Percentiles rank a stretch among this genome's conserved stretches.
phyloP scores from a whole-genome alignment of 2,888 invertebrate genomes.

The Trissolcus japonicus region DNA sequence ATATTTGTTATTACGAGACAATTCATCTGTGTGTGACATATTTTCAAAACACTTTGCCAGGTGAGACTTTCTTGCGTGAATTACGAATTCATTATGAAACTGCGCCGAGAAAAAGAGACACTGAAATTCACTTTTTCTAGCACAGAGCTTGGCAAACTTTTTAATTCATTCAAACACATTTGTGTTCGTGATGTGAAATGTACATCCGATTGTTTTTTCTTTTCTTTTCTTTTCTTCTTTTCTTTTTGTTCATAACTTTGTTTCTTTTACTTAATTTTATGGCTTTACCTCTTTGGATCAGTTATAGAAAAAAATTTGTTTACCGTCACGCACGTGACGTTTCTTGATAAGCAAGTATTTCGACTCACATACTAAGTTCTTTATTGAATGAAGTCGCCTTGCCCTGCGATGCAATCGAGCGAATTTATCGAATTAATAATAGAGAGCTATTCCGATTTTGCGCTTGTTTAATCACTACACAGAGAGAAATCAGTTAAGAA shows the following conservation, averaged over 20 bases:
- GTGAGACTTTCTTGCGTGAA: slow-evolving; percentile 37
- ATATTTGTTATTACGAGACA: slow-evolving; percentile 51
- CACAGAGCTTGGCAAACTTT: too few species aligned
- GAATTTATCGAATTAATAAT: slow-evolving; percentile 9
- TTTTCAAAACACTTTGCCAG: slow-evolving; percentile 25
- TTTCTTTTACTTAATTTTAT: too few species aligned
- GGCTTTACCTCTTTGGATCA: too few species aligned
- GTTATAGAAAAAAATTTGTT: too few species aligned
- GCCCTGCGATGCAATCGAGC: slow-evolving; percentile 5
- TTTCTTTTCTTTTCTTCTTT: too few species aligned
- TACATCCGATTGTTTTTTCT: too few species aligned
- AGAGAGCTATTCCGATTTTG: not conserved
- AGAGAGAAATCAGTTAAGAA: too few species aligned
- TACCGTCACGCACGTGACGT: not conserved
- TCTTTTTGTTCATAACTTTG: too few species aligned
- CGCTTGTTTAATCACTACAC: not conserved
- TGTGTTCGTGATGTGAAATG: too few species aligned
- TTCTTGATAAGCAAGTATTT: slow-evolving; percentile 6
- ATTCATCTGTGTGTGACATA: slow-evolving; percentile 44
- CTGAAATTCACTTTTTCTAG: too few species aligned
- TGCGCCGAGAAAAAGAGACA: not conserved
- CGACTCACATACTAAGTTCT: slow-evolving; percentile 10
- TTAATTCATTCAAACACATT: too few species aligned
- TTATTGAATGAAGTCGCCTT: slow-evolving; percentile 11
- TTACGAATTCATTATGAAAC: not conserved